Conservation (phyloP, 2,113 vertebrate species). For the Lophura nycthemera region DNA sequence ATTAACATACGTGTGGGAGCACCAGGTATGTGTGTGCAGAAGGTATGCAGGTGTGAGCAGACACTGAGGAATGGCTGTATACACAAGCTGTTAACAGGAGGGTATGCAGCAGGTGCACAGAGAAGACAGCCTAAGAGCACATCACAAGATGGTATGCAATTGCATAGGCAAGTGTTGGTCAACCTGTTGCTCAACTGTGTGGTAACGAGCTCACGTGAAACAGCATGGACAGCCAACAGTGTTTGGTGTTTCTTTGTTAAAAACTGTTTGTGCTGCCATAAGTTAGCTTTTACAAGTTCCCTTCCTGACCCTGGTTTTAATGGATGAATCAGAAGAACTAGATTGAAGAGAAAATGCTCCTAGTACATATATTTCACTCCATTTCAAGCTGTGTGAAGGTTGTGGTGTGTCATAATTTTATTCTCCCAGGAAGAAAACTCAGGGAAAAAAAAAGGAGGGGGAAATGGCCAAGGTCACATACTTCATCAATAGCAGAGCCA, state of each 20-base stretch:
- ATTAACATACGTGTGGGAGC: fast-evolving
- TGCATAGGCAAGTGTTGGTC: fast-evolving
- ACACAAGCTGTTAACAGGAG: not conserved
- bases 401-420: not conserved
- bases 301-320: not conserved
- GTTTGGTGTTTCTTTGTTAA: not conserved
- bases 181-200: fast-evolving
- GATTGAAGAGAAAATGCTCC: not conserved
- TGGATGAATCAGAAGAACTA: not conserved
- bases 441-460: not conserved
- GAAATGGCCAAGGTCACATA: not conserved
- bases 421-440: not conserved
- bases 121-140: fast-evolving
- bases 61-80: not conserved
- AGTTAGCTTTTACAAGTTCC: not conserved
- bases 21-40: not conserved
- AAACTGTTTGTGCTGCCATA: not conserved
- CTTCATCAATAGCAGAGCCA: not conserved
- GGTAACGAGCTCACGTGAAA: not conserved
- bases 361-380: not conserved
- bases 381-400: not conserved
- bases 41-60: not conserved
- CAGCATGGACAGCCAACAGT: not conserved
- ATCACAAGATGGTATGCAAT: too few species aligned
- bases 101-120: not conserved